Evolutionary conservation across 2,113 vertebrate species (phyloP).

Genomic region (Callospermophilus lateralis): DNA sequence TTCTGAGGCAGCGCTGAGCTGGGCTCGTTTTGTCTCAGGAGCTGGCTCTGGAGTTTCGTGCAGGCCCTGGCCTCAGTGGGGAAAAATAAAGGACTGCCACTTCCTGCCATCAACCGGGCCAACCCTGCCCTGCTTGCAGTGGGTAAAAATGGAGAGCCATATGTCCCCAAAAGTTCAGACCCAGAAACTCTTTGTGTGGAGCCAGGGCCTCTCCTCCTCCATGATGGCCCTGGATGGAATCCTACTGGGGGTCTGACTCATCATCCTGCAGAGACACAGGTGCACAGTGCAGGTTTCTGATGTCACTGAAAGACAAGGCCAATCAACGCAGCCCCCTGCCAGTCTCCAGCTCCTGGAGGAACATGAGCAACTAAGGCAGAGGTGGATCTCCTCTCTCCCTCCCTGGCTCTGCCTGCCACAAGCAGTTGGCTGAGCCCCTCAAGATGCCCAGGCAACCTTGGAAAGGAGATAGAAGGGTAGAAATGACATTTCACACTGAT

Average conservation of each 20-base stretch:
- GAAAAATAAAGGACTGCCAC: not conserved
- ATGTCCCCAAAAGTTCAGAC: constrained; percentile 1
- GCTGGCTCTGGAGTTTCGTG: not conserved
- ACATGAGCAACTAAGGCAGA: not conserved
- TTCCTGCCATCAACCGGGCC: not conserved
- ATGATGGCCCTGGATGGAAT: too few species aligned
- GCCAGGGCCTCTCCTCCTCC: not conserved
- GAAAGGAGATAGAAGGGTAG: not conserved
- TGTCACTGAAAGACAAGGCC: not conserved
- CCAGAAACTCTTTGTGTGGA: not conserved
- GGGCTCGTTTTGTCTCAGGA: not conserved
- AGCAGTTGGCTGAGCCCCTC: constrained; percentile 13
- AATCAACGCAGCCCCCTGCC: not conserved
- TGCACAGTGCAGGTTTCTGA: not conserved
- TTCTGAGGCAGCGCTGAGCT: not conserved
- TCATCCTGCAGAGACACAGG: not conserved
- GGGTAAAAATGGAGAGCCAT: not conserved
- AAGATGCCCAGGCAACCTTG: not conserved
- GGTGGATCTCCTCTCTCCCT: not conserved
- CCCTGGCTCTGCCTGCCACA: not conserved
- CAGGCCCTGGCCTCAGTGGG: not conserved
- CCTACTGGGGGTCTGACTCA: not conserved
- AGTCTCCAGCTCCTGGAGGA: not conserved
- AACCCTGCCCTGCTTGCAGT: not conserved
- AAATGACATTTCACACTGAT: not conserved